Evolutionary conservation across 2,113 vertebrate genomes (phyloP), one percentile per base, ranked within the genome.

Genomic region (Myotis brandtii): DNA sequence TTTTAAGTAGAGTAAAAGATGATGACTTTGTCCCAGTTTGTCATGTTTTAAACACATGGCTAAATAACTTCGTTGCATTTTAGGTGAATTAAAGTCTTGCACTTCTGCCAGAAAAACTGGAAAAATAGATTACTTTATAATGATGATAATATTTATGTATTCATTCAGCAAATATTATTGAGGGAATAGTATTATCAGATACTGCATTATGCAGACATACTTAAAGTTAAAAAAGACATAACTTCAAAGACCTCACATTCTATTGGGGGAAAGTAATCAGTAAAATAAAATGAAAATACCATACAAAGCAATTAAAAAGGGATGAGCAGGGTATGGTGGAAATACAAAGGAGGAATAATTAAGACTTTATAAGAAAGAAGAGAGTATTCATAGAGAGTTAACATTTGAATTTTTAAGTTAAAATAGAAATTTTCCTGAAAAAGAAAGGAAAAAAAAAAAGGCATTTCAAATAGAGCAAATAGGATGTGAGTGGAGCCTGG

Each of bases 1-100:
- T 93, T 83, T 96, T 59, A 76, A 88, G 34, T 9, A 85, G 40
- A 88, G 50, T 85, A 70, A 86, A 90, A 46, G 66, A 79, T 85
- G 25, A 52, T 85, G 25, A 46, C 69, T 94, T 89, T 95, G n/a
- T 86, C 11, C 3, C 9, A 82, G 56, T n/a, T 87, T 96, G 18
- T 64, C 72, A 69, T 77, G 6, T n/a, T 72, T 94, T 88, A 94
- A 91, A 95, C n/a, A 86, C 3, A 59, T 21, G 20, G n/a, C n/a
- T 91, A 67, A 80, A 67, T 79, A 82, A 89, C 11, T 76, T 79
- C 2, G n/a, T 82, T 94, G 27, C 21, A 62, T 76, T 94, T 95
- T 88, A 80, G 17, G 46, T 80, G 9, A 75, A 70, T 37, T 82
- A 64, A 73, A 88, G 32, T 34, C 48, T 86, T 94, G 18, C 9